Base-by-base conservation (phyloP, 2,888 invertebrate genomes). In the Chrysomela aeneicollis region DNA sequence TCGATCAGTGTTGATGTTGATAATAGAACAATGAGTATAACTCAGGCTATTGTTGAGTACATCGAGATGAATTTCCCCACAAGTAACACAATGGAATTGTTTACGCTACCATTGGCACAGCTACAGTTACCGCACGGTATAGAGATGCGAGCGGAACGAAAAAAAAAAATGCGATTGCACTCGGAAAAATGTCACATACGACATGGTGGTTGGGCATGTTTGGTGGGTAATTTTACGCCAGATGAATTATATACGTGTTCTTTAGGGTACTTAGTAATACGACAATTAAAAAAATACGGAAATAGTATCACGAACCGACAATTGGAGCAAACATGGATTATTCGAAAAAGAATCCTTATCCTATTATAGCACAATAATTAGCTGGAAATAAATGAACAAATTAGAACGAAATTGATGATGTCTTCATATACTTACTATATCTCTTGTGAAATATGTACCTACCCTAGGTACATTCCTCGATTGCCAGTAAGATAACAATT, bases 31-130 rank as follows among this genome's bases (percentile, higher is more conserved):
- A 35, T 35, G 26, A 26, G 26, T 5, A 26, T 26, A 26, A 5
- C 26, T 26, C 4, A 26, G 3, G 42, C 42, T 42, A 42, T 42
- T 42, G 42, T 42, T 4, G n/a, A 42, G 42, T 42, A 10, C 3
- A 10, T 15, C 4, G 12, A 42, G n/a, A 42, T 42, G 12, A 3
- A 42, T 42, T 42, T 15, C n/a, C 42, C 15, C 15, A 15, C 12
- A 42, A 42, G 15, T 42, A 53, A 58, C 32, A 64, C 61, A 61
- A 58, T 58, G 37, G 58, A 32, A 54, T 67, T 61, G 50, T 67
- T 67, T 51, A 63, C 67, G 67, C 67, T 61, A 67, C 53, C 63
- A 61, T 61, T 59, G 64, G 61, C 57, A 54, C 60, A 50, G 42
- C 42, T 58, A 63, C 63, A 61, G 63, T 67, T 61, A 64, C 26